Evolutionary conservation across 2,888 invertebrate species (phyloP).

Genomic region (Lingula anatina): DNA sequence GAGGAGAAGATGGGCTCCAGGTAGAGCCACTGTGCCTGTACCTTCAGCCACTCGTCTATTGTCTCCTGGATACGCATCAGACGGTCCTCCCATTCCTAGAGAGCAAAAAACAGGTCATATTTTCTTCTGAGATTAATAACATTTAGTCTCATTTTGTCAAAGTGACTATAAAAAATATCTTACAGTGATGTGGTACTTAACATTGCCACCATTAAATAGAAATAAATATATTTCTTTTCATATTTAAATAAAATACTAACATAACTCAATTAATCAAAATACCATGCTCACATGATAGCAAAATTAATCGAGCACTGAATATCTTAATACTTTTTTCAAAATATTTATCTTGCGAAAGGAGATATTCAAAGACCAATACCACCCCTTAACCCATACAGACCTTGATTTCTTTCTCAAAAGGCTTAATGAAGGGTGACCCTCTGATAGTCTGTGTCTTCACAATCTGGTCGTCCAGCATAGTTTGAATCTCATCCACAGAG

Average conservation of each 20-base stretch:
- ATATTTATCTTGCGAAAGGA: too few species aligned
- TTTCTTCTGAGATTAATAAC: too few species aligned
- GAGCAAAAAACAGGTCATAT: background rate
- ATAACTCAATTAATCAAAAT: too few species aligned
- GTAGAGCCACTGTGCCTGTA: slow-evolving; percentile 51
- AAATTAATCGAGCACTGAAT: too few species aligned
- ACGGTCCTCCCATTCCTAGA: slow-evolving; percentile 49
- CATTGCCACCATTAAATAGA: too few species aligned
- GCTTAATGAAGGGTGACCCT: slow-evolving; percentile 53
- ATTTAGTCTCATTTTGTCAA: background rate
- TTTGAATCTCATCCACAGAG: slow-evolving; percentile 53
- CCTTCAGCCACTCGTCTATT: slow-evolving; percentile 53
- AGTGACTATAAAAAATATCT: background rate
- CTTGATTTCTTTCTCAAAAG: slow-evolving; percentile 52
- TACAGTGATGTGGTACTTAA: too few species aligned
- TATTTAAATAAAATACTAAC: too few species aligned
- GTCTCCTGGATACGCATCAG: slow-evolving; percentile 51
- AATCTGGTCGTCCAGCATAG: slow-evolving; percentile 52
- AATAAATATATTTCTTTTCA: too few species aligned
- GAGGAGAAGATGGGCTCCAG: slow-evolving; percentile 53
- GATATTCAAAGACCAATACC: too few species aligned
- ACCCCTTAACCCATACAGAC: slow-evolving; percentile 17
- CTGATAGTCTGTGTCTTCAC: slow-evolving; percentile 54
- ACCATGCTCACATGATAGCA: too few species aligned
- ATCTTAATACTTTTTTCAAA: too few species aligned